These are phyloP conservation scores for Drosophila arawakana DNA, from an alignment of 1,140 invertebrate species.

Conservation along the genomic window DNA sequence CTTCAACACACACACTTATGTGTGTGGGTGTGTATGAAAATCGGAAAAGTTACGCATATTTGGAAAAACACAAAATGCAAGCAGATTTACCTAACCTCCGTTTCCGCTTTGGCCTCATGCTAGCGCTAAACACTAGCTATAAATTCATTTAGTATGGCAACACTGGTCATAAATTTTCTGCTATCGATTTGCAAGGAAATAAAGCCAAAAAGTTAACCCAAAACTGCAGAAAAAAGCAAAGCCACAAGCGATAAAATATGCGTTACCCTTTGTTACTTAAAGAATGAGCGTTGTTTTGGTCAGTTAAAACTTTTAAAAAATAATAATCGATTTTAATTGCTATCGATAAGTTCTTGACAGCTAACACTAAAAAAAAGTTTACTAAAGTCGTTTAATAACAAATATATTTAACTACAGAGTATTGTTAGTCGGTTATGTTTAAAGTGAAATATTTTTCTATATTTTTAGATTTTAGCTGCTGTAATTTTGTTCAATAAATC, in stretches of 20 bases:
- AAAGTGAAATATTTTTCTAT: conserved; percentile 3
- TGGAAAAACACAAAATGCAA: conserved; percentile 42
- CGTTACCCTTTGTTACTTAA: conserved; percentile 35
- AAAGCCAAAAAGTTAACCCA: conserved; percentile 11
- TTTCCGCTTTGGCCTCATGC: background rate
- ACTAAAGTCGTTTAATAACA: background rate
- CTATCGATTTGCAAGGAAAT: conserved; percentile 71
- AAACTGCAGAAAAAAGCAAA: conserved; percentile 24
- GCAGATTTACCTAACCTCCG: conserved; percentile 21
- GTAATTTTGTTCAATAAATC: conserved; percentile 67
- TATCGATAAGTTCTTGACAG: too few relatives aligned
- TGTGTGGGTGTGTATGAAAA: background rate
- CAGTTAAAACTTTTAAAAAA: background rate
- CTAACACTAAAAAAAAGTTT: too few relatives aligned
- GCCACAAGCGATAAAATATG: conserved; percentile 69
- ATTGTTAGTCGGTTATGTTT: background rate
- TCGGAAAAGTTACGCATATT: conserved; percentile 68
- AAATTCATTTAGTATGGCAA: conserved; percentile 82
- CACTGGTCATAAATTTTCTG: conserved; percentile 68
- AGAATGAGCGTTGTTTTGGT: background rate
- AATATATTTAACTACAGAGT: conserved; percentile 7
- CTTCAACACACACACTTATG: conserved; percentile 5
- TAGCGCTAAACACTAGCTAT: conserved; percentile 66
- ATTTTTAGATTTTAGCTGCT: conserved; percentile 24
- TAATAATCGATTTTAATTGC: too few relatives aligned